Percentiles rank a stretch among this genome's conserved stretches.
Conservation (phyloP, 1,140 invertebrate genomes). For the Apis dorsata region DNA sequence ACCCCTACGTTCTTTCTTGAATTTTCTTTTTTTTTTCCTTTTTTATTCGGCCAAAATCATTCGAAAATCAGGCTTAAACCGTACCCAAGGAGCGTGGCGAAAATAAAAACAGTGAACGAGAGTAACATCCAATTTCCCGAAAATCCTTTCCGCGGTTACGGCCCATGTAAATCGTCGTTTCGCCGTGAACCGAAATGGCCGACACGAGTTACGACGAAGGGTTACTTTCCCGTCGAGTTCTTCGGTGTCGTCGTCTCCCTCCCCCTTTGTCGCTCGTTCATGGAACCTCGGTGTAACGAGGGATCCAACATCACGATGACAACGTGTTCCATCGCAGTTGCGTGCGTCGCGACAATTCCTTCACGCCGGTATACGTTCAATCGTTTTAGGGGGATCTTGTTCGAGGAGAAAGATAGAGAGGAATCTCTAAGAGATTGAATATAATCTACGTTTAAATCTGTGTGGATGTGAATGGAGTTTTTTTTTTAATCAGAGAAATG, state of each 20-base stretch:
- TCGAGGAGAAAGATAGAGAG: not conserved
- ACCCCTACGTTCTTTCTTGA: not conserved
- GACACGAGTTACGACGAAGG: constrained; percentile 20
- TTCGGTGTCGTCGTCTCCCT: not conserved
- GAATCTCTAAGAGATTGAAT: not conserved
- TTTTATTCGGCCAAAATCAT: not conserved
- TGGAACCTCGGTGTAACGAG: constrained; percentile 17
- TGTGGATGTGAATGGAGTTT: not conserved
- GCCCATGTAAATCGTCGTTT: constrained; percentile 28
- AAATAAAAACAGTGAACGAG: not conserved
- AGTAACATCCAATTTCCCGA: constrained; percentile 17
- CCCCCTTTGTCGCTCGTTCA: constrained; percentile 36
- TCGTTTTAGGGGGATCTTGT: not conserved
- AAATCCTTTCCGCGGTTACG: constrained; percentile 10
- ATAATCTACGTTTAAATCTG: not conserved
- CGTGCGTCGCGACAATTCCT: constrained; percentile 1
- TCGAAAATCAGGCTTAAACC: not conserved
- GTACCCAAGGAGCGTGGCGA: too few relatives aligned
- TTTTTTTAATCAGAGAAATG: too few relatives aligned
- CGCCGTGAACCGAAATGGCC: not conserved
- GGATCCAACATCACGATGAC: constrained; percentile 7
- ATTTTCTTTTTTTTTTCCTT: not conserved
- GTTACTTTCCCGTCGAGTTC: not conserved
- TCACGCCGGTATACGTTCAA: constrained; percentile 16
- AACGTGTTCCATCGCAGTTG: not conserved